phyloP scores from a whole-genome alignment of 2,797 vertebrate species.

The Heteromormyrus szaboi region DNA sequence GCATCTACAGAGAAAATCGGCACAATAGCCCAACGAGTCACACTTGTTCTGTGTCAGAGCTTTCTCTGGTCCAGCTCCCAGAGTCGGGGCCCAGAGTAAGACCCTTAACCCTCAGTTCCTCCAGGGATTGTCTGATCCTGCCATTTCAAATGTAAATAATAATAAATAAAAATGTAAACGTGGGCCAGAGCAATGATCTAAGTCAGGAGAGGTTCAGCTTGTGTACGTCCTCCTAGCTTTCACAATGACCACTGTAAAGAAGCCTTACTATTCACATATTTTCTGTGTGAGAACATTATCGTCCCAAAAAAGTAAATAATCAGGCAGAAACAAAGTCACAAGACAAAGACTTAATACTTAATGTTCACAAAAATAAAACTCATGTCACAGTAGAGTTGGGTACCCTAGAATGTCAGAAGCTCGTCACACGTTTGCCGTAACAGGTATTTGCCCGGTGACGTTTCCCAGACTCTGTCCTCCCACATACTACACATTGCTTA shows the following conservation, averaged over 20 bases:
- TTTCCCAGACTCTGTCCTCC: slow-evolving; percentile 14
- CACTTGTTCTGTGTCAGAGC: neutral
- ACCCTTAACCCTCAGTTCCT: neutral
- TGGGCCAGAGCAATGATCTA: neutral
- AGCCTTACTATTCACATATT: neutral
- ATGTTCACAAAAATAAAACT: neutral
- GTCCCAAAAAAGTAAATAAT: neutral
- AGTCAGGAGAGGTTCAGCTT: neutral
- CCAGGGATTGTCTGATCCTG: neutral
- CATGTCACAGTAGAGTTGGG: neutral
- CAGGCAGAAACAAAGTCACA: neutral
- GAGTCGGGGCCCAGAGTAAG: neutral
- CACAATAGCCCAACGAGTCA: neutral
- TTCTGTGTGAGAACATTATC: neutral
- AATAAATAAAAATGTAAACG: neutral
- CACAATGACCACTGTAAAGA: neutral
- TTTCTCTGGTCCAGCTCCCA: neutral
- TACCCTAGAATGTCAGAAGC: slow-evolving; percentile 5
- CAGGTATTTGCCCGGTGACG: slow-evolving; percentile 29
- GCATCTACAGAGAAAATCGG: neutral
- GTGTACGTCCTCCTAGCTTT: neutral
- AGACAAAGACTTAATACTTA: neutral
- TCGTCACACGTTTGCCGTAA: slow-evolving; percentile 3
- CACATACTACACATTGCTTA: slow-evolving; percentile 32
- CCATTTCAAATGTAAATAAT: neutral